Evolutionary conservation across 2,797 vertebrate genomes (phyloP).

Genomic region (Chiroxiphia lanceolata): DNA sequence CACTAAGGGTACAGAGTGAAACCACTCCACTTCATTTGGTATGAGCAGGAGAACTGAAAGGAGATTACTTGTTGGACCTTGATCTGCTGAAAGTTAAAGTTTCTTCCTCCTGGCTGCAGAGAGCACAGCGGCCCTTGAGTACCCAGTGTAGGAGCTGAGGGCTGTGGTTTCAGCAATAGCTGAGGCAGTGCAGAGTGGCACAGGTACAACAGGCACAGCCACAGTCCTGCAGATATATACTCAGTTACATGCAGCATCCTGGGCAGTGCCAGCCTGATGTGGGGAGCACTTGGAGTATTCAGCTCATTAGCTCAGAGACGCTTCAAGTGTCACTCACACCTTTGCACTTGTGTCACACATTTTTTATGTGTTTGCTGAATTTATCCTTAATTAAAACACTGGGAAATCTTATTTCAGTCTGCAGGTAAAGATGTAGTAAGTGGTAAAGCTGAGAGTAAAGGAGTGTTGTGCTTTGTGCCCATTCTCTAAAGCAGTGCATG

Average conservation of each 20-base stretch:
- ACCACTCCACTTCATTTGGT: neutral
- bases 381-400: neutral
- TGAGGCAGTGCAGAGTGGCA: neutral
- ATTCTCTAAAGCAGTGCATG: neutral
- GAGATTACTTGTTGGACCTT: neutral
- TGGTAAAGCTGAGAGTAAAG: neutral
- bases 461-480: neutral
- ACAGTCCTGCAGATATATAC: rapidly evolving
- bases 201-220: neutral
- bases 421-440: neutral
- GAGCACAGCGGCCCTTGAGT: rapidly evolving
- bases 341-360: neutral
- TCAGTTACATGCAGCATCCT: too few species aligned
- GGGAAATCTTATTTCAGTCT: neutral
- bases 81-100: neutral
- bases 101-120: neutral
- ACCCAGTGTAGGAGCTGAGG: rapidly evolving
- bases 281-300: neutral
- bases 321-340: neutral
- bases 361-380: neutral
- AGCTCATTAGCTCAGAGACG: neutral
- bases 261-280: neutral
- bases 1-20: neutral
- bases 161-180: neutral
- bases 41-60: neutral